These are phyloP conservation scores for Anodontia alba DNA, from an alignment of 2,888 invertebrate species.

Conservation along the genomic window DNA sequence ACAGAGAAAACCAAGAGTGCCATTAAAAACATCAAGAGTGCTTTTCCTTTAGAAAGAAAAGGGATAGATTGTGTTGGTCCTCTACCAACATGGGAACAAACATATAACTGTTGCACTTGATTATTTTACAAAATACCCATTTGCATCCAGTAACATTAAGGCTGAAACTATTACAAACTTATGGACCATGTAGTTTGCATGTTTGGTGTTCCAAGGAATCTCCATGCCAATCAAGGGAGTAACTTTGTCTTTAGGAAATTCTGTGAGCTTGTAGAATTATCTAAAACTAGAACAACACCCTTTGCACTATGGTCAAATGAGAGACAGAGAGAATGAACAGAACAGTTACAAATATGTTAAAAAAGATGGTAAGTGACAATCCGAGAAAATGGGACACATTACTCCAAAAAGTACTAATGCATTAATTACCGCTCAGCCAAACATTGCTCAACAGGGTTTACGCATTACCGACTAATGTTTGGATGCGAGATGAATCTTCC, in stretches of 20 bases:
- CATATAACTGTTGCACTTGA: constrained; percentile 7
- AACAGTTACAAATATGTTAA: constrained; percentile 3
- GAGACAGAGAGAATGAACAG: constrained; percentile 10
- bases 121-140: constrained; percentile 17
- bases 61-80: constrained; percentile 14
- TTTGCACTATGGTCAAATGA: constrained; percentile 1
- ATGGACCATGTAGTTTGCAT: constrained; percentile 10
- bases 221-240: constrained; percentile 5
- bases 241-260: constrained; percentile 1
- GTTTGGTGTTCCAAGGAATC: constrained; percentile 14
- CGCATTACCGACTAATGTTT: constrained; percentile 1
- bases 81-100: background rate
- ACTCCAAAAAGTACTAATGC: constrained; percentile 10
- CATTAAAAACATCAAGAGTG: background rate
- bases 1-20: background rate
- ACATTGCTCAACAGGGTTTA: constrained; percentile 5
- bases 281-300: constrained; percentile 22
- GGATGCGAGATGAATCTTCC: constrained; percentile 14
- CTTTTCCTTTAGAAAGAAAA: constrained; percentile 15
- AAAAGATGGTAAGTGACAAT: constrained; percentile 3
- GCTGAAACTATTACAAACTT: constrained; percentile 7
- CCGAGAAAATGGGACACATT: constrained; percentile 3
- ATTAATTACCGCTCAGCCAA: constrained; percentile 14
- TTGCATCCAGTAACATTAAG: background rate
- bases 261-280: background rate